Conservation (phyloP, 1,140 invertebrate species). For the Drosophila punjabiensis region DNA sequence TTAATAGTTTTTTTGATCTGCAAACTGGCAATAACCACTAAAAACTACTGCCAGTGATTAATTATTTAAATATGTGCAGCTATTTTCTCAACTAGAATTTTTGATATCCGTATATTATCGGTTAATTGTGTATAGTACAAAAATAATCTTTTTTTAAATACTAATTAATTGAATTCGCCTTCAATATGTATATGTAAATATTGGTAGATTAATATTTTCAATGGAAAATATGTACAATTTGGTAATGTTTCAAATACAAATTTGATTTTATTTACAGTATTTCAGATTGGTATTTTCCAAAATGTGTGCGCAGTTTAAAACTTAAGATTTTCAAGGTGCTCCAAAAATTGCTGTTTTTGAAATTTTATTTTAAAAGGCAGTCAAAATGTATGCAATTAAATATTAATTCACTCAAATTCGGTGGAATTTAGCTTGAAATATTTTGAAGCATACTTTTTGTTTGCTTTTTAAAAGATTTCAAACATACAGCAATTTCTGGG, state of each 20-base stretch:
- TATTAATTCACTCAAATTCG: too few relatives aligned
- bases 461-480: background rate
- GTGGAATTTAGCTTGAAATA: background rate
- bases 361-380: background rate
- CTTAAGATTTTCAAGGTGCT: background rate
- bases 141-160: slow-evolving; percentile 56
- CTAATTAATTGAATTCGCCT: slow-evolving; percentile 32
- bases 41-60: slow-evolving; percentile 27
- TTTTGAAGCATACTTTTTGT: background rate
- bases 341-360: background rate
- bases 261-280: slow-evolving; percentile 37
- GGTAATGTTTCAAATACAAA: slow-evolving; percentile 18
- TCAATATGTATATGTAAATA: slow-evolving; percentile 18
- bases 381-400: too few relatives aligned
- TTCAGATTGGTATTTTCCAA: slow-evolving; percentile 13
- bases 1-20: slow-evolving; percentile 43
- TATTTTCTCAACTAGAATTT: slow-evolving; percentile 20
- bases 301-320: slow-evolving; percentile 13
- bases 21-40: slow-evolving; percentile 56
- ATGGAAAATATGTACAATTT: slow-evolving; percentile 40
- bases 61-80: slow-evolving; percentile 22
- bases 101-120: slow-evolving; percentile 6
- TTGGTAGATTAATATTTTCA: slow-evolving; percentile 30
- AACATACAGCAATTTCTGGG: background rate
- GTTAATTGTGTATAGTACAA: slow-evolving; percentile 67